Conservation (phyloP, 2,888 invertebrate genomes). For the Dione juno region DNA sequence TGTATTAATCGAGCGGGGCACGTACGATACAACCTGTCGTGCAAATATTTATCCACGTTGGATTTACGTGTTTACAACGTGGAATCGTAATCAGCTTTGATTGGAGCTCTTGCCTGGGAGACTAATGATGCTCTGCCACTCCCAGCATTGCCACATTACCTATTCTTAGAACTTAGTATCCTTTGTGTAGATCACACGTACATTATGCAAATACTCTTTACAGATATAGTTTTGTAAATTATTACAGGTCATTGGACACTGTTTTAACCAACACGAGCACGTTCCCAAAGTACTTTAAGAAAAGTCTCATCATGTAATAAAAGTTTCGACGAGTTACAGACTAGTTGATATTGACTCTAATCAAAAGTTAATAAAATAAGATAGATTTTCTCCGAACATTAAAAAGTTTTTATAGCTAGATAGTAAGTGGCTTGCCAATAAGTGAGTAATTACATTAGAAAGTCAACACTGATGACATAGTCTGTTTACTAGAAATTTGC, state of each 20-base stretch:
- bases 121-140: conserved; percentile 49
- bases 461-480: conserved; percentile 41
- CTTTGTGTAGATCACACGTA: background rate
- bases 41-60: conserved; percentile 81
- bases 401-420: conserved; percentile 43
- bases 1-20: conserved; percentile 68
- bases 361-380: conserved; percentile 36
- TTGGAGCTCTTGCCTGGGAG: conserved; percentile 55
- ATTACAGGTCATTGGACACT: background rate
- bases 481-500: conserved; percentile 27
- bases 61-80: conserved; percentile 76
- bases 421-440: conserved; percentile 44
- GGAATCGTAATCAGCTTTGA: conserved; percentile 80
- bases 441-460: conserved; percentile 50
- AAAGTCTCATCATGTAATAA: conserved; percentile 13
- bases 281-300: background rate
- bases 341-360: conserved; percentile 7
- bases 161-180: background rate
- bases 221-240: background rate
- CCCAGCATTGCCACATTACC: background rate
- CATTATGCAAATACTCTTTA: background rate
- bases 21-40: conserved; percentile 79
- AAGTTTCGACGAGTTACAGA: conserved; percentile 16
- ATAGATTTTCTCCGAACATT: conserved; percentile 33
- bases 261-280: background rate